Evolutionary conservation across 2,888 invertebrate species (phyloP), one percentile per base, ranked within the genome.

Genomic region (Autographa pulchrina): DNA sequence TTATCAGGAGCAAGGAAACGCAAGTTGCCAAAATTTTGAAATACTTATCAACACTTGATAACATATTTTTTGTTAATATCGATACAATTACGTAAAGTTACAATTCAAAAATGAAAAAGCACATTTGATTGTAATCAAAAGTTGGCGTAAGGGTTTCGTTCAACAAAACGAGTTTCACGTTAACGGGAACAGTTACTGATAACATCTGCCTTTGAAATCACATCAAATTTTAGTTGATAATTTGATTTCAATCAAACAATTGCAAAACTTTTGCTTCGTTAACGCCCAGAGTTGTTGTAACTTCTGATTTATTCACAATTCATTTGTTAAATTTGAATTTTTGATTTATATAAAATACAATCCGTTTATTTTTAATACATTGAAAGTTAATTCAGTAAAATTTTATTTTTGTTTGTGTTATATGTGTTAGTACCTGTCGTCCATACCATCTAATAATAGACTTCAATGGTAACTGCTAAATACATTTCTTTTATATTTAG

Each of bases 261-360:
- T 83, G 79, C 62, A 77, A 81, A 85, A 85, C 68, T 85, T 85
- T 78, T 63, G 84, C 83, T 82, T 85, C 84, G 85, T 85, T 85
- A 84, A 72, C 70, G 82, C 80, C 66, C 72, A 72, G 74, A 77
- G 75, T 79, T 82, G 80, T 75, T 75, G 80, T 84, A 88, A 88
- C 87, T 86, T 87, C 82, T 84, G 86, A 88, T 85, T 88, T 84
- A 85, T 88, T 87, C 87, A 70, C 84, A 82, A 86, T 87, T 86
- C 83, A 86, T 85, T 84, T 84, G 82, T 80, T 84, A 77, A 76
- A 86, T 88, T 86, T 87, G 78, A 88, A 88, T 88, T 86, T 88
- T 86, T 86, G 85, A 88, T 88, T 88, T 79, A 81, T 73, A 77
- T 75, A 79, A 83, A 83, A 83, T 74, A 75, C 79, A 83, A 83